Percentiles rank a stretch among this genome's conserved stretches.
phyloP scores from a whole-genome alignment of 2,888 invertebrate genomes.

The Willowsia nigromaculata region DNA sequence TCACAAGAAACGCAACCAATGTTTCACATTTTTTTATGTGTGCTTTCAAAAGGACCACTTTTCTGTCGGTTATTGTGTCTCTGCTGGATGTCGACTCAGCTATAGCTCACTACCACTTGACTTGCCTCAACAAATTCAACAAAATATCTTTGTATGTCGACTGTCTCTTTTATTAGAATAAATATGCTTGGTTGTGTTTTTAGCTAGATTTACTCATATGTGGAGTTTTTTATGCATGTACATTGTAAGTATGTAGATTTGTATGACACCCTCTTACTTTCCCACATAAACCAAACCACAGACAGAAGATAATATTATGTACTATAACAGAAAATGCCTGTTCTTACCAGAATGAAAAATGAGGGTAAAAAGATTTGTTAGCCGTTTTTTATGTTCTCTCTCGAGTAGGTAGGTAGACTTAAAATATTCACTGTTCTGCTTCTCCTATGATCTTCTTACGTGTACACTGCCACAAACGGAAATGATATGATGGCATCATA shows the following conservation, averaged over 20 bases:
- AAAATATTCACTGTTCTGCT: not conserved
- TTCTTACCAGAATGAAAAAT: not conserved
- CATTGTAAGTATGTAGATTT: not conserved
- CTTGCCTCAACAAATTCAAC: not conserved
- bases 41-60: not conserved
- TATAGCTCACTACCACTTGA: not conserved
- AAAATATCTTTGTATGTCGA: not conserved
- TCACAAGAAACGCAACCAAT: not conserved
- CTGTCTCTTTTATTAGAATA: conserved; percentile 4
- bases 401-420: not conserved
- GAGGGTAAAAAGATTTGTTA: not conserved
- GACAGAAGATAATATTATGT: no score
- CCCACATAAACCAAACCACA: not conserved
- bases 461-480: not conserved
- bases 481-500: conserved; percentile 6
- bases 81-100: conserved; percentile 33
- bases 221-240: not conserved
- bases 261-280: not conserved
- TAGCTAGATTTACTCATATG: not conserved
- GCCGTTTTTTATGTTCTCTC: not conserved
- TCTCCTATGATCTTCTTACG: not conserved
- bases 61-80: conserved; percentile 8
- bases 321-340: not conserved
- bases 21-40: conserved; percentile 10
- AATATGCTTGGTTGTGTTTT: not conserved